phyloP scores from a whole-genome alignment of 2,113 vertebrate genomes.

The Hippocampus zosterae region DNA sequence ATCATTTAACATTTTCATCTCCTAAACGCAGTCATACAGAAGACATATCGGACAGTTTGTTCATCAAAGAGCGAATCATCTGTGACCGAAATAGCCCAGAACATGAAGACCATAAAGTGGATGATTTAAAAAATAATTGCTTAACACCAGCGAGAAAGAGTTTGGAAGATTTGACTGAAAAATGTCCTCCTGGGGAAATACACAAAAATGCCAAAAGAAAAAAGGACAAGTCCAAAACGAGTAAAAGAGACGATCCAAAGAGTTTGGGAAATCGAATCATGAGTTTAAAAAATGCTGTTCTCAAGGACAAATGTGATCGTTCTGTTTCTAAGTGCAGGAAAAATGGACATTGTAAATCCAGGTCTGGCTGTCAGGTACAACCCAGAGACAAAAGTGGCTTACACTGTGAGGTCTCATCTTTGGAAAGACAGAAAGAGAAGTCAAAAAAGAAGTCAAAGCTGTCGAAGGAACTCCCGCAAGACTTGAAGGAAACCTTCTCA shows the following conservation, averaged over 20 bases:
- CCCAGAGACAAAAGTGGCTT: constrained; percentile 18
- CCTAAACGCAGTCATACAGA: constrained; percentile 33
- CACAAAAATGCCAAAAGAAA: constrained; percentile 15
- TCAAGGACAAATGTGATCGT: not conserved
- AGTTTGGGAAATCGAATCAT: constrained; percentile 8
- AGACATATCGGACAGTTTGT: constrained; percentile 10
- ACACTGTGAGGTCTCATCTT: constrained; percentile 12
- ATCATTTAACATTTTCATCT: constrained; percentile 1
- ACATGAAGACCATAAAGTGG: constrained; percentile 4
- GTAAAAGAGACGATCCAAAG: not conserved
- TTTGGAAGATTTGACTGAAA: constrained; percentile 2
- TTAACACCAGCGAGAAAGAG: constrained; percentile 21
- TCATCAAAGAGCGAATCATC: constrained; percentile 23
- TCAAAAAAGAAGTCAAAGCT: constrained; percentile 23
- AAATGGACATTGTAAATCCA: constrained; percentile 23
- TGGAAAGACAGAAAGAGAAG: constrained; percentile 24
- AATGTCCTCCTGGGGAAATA: constrained; percentile 17
- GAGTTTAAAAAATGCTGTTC: constrained; percentile 19
- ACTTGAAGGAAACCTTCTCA: constrained; percentile 9
- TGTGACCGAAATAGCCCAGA: constrained; percentile 8
- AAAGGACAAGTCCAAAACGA: not conserved
- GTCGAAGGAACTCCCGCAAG: constrained; percentile 11
- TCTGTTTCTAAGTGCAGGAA: constrained; percentile 34
- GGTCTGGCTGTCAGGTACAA: constrained; percentile 2
- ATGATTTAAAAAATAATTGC: constrained; percentile 39